Base-by-base conservation (phyloP, 1,140 invertebrate genomes). In the Meloidogyne hapla region DNA sequence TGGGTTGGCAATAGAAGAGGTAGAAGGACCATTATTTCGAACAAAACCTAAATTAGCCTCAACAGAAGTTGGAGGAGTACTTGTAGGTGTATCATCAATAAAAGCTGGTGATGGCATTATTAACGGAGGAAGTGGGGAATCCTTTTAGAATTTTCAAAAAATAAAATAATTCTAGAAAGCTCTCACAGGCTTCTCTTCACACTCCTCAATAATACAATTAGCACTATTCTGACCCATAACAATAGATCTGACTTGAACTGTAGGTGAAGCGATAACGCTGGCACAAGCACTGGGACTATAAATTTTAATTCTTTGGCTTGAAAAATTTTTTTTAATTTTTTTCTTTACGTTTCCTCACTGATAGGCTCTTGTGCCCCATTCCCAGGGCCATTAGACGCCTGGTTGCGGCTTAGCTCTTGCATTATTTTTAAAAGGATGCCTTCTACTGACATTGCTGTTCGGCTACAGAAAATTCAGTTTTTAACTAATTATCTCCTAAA, bases 401-500 rank as follows among this genome's bases (percentile, higher is more conserved):
- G 48, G 56, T 38, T 64, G 13, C 71, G 71, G 21, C 28, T 64
- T 21, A 85, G 74, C 68, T 84, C 84, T 6, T 79, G 79, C 23
- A 86, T 67, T 18, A 87, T 77, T 74, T 86, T 87, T 66, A 82
- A 64, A 61, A 86, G 70, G 40, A 86, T 75, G 40, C 85, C 85
- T 78, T 86, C 85, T 13, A 87, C 85, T 13, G 79, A 83, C 81
- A 86, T 83, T 12, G 85, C 82, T 13, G 80, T 83, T 75, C 78
- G 67, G 23, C 67, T 56, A n/a, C n/a, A 56, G n/a, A n/a, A 56
- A 48, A 15, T 48, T 56, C 4, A 56, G n/a, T 33, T 33, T 8
- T 33, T 33, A 33, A 33, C 9, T 33, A 33, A 33, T 0, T 4
- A 0, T 33, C 33, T 33, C 33, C n/a, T 45, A 45, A 45, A 45